phyloP scores from a whole-genome alignment of 2,113 vertebrate genomes.

The Emydura subglobosa region DNA sequence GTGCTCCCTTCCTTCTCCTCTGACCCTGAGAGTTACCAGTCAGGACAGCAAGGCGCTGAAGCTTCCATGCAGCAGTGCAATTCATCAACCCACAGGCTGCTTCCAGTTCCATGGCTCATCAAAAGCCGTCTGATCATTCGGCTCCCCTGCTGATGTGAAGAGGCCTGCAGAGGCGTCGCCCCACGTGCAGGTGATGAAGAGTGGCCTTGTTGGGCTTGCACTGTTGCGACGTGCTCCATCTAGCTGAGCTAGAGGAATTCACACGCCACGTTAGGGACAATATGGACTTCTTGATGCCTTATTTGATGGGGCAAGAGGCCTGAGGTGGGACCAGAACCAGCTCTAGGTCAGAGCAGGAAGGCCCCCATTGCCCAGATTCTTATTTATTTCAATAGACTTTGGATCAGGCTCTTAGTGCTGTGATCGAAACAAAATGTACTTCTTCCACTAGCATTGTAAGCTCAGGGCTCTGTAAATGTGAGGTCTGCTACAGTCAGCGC shows the following conservation, averaged over 20 bases:
- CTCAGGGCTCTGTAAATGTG: not conserved
- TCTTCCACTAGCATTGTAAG: not conserved
- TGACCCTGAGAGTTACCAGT: not conserved
- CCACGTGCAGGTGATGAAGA: not conserved
- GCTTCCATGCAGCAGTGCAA: fast-evolving
- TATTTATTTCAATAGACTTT: not conserved
- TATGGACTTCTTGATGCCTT: not conserved
- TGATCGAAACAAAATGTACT: not conserved
- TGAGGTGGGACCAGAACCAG: not conserved
- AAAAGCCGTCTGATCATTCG: not conserved
- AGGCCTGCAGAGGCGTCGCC: not conserved
- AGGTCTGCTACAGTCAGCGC: not conserved
- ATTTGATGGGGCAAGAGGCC: not conserved
- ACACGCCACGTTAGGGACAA: not conserved
- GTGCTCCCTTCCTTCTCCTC: not conserved
- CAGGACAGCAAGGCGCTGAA: fast-evolving
- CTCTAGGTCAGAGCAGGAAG: not conserved
- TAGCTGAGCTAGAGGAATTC: not conserved
- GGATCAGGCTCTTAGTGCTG: not conserved
- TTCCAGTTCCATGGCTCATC: fast-evolving
- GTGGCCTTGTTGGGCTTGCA: fast-evolving
- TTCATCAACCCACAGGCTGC: fast-evolving
- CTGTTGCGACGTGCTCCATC: not conserved
- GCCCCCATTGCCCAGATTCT: not conserved
- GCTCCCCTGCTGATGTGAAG: not conserved